Percentiles rank a stretch among this genome's conserved stretches.
Conservation (phyloP, 2,113 vertebrate genomes). For the Ginglymostoma cirratum region DNA sequence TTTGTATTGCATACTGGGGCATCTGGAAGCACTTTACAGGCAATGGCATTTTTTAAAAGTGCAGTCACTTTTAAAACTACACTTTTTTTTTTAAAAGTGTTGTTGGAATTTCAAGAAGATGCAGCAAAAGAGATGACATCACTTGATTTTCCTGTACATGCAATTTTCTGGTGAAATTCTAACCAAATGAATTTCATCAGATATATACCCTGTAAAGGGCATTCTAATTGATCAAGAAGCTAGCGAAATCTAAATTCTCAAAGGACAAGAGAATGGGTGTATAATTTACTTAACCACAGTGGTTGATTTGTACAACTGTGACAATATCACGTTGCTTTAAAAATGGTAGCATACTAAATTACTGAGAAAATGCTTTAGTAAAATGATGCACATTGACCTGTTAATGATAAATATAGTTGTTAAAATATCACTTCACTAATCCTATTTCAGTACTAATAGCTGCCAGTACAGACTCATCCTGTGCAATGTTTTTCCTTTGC, state of each 20-base stretch:
- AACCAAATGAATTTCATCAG: constrained; percentile 1
- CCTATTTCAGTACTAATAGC: constrained; percentile 54
- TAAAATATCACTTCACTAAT: constrained; percentile 45
- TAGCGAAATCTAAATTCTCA: constrained; percentile 40
- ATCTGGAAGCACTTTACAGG: neutral
- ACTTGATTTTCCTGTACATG: neutral
- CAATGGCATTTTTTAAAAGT: neutral
- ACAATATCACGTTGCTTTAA: constrained; percentile 43
- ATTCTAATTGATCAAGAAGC: constrained; percentile 43
- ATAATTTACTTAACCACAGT: constrained; percentile 55
- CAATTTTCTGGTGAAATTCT: neutral
- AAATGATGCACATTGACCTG: constrained; percentile 43
- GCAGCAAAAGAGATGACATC: neutral
- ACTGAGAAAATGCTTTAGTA: constrained; percentile 39
- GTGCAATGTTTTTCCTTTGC: constrained; percentile 37
- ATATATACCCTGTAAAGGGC: constrained; percentile 39
- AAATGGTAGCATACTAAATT: constrained; percentile 44
- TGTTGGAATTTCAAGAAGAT: neutral
- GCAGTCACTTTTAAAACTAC: neutral
- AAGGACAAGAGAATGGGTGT: constrained; percentile 43
- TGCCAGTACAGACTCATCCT: constrained; percentile 47
- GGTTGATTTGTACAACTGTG: constrained; percentile 44
- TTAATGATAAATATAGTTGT: constrained; percentile 20
- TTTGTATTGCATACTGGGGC: too few relatives aligned
- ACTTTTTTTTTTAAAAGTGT: neutral